phyloP scores from a whole-genome alignment of 2,113 vertebrate genomes.

The Aptenodytes patagonicus region DNA sequence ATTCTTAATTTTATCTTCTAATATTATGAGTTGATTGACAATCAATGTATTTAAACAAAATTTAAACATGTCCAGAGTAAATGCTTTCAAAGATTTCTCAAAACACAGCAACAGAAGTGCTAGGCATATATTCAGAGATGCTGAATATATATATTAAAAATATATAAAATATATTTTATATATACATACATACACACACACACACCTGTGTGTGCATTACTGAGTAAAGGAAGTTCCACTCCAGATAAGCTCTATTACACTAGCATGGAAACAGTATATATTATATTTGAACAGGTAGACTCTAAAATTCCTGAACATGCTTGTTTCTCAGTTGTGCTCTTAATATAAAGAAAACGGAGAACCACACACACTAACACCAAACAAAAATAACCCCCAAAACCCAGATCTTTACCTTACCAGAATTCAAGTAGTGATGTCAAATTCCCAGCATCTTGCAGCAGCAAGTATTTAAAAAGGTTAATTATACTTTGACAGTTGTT shows the following conservation, averaged over 20 bases:
- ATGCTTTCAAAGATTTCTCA: background rate
- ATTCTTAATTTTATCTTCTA: background rate
- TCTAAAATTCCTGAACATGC: background rate
- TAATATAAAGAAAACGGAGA: background rate
- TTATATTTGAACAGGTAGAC: background rate
- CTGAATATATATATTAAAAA: too few species aligned
- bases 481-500: background rate
- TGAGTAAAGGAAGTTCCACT: background rate
- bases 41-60: background rate
- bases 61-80: background rate
- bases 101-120: background rate
- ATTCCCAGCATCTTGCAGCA: constrained; percentile 9
- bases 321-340: background rate
- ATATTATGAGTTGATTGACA: background rate
- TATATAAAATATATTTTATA: too few species aligned
- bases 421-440: background rate
- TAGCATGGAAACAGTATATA: background rate
- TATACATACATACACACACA: too few species aligned
- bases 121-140: background rate
- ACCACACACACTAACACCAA: background rate
- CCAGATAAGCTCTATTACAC: background rate
- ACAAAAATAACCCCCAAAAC: background rate
- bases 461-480: constrained; percentile 14
- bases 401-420: constrained; percentile 11
- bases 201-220: background rate